These are phyloP conservation scores for Salticus scenicus DNA, from an alignment of 2,888 invertebrate genomes.

Conservation along the genomic window DNA sequence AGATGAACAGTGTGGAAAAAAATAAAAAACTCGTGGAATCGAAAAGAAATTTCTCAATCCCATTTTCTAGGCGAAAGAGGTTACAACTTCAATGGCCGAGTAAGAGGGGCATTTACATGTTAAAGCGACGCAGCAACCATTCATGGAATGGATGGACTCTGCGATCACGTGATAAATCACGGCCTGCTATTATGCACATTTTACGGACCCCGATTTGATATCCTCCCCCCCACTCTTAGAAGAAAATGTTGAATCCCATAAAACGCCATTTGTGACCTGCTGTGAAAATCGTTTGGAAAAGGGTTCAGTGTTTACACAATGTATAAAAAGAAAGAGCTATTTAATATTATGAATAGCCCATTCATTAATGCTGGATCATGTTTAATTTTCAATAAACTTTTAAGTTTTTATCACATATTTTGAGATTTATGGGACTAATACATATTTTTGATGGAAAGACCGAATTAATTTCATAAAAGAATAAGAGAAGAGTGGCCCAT, in stretches of 20 bases:
- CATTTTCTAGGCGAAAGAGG: constrained; percentile 37
- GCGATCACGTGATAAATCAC: constrained; percentile 67
- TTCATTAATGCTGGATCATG: too few species aligned
- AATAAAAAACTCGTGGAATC: neutral
- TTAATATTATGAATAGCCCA: too few species aligned
- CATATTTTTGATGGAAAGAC: too few species aligned
- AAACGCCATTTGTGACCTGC: constrained; percentile 48
- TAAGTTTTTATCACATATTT: too few species aligned
- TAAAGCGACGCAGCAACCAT: constrained; percentile 61
- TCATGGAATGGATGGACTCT: constrained; percentile 65
- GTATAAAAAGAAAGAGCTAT: too few species aligned
- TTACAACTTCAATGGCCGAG: constrained; percentile 62
- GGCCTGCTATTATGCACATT: constrained; percentile 56
- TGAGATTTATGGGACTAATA: too few species aligned
- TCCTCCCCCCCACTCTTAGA: constrained; percentile 27
- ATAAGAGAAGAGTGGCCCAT: too few species aligned
- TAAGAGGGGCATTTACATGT: constrained; percentile 68
- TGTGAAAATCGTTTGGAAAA: neutral
- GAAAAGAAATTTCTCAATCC: constrained; percentile 36
- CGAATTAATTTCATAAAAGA: too few species aligned
- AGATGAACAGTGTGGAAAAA: constrained; percentile 34
- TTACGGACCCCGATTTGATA: constrained; percentile 23
- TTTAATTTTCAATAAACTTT: too few species aligned
- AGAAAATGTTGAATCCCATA: constrained; percentile 22
- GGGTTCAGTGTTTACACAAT: neutral